Base-by-base conservation (phyloP, 2,888 invertebrate species). In the Alsophila aescularia region DNA sequence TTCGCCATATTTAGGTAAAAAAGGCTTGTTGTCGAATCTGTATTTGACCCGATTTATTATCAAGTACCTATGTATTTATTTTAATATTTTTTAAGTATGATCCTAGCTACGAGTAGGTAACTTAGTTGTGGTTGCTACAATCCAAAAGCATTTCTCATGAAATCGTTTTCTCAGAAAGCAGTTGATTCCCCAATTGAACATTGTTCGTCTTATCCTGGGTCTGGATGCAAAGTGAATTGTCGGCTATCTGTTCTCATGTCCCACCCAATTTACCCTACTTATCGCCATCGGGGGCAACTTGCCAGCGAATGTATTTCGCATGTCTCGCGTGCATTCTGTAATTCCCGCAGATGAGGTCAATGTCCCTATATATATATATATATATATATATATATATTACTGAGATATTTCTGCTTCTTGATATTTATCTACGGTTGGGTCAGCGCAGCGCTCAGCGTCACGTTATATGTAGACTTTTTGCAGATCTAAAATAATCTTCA, bases 221-320 rank as follows among this genome's bases (percentile, higher is more conserved):
- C n/a, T n/a, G n/a, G 15, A 10, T 16, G 35, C 44, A 41, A 54
- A 54, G 35, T 50, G 53, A 48, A 54, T 48, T 66, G 66, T 67
- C 51, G 62, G 67, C 64, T 61, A 63, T 59, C 62, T 9, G 39
- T 42, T 18, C 31, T 62, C 53, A 44, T 63, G 52, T 60, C 60
- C 51, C 54, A 70, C 62, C 65, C 61, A 66, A 71, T 76, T 66
- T 69, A 75, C 69, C 71, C 70, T 65, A 69, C 67, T 64, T 68
- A 65, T 63, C 60, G 60, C 53, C 55, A 66, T 62, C 59, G 60
- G 65, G 56, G 77, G 78, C 77, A 75, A 67, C 18, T 64, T 77
- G 77, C 77, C 77, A 77, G 71, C 53, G 64, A 62, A 61, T 62
- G 61, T 66, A 62, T 62, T 41, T 73, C 40, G 50, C 44, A 29